phyloP scores from a whole-genome alignment of 2,797 vertebrate species.

The Melanotaenia parkinsoni region DNA sequence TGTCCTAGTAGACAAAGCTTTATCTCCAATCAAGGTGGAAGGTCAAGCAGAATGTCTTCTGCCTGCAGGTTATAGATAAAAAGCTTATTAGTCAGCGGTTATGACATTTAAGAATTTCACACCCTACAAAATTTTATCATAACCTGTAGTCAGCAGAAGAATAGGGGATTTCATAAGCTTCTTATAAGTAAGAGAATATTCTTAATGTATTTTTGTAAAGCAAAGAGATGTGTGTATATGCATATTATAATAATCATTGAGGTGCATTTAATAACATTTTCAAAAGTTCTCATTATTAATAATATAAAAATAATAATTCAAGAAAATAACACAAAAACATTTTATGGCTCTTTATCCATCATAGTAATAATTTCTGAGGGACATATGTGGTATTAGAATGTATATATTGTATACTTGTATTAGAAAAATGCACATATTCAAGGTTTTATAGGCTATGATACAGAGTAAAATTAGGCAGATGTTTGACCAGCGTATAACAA shows the following conservation, averaged over 20 bases:
- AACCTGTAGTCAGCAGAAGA: slow-evolving; percentile 59
- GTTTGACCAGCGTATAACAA: too few species aligned
- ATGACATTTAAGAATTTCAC: slow-evolving; percentile 59
- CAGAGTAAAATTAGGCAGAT: too few species aligned
- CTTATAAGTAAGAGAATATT: background rate
- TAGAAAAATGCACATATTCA: too few species aligned
- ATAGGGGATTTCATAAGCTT: slow-evolving; percentile 17
- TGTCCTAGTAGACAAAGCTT: slow-evolving; percentile 41
- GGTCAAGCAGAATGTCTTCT: slow-evolving; percentile 52
- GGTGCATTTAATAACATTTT: too few species aligned
- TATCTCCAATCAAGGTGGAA: slow-evolving; percentile 57
- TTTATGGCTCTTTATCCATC: background rate
- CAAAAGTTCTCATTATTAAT: too few species aligned
- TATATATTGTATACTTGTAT: too few species aligned
- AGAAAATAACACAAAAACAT: background rate
- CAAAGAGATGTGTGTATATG: background rate
- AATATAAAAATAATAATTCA: background rate
- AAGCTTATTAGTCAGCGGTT: slow-evolving; percentile 51
- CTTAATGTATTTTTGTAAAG: slow-evolving; percentile 20
- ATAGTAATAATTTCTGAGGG: background rate
- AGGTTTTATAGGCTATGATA: too few species aligned
- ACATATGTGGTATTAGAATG: too few species aligned
- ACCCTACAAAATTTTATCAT: slow-evolving; percentile 60
- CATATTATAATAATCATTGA: too few species aligned
- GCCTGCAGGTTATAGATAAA: slow-evolving; percentile 50